Evolutionary conservation across 2,888 invertebrate species (phyloP).

Genomic region (Dyspetes luteomarginatus): DNA sequence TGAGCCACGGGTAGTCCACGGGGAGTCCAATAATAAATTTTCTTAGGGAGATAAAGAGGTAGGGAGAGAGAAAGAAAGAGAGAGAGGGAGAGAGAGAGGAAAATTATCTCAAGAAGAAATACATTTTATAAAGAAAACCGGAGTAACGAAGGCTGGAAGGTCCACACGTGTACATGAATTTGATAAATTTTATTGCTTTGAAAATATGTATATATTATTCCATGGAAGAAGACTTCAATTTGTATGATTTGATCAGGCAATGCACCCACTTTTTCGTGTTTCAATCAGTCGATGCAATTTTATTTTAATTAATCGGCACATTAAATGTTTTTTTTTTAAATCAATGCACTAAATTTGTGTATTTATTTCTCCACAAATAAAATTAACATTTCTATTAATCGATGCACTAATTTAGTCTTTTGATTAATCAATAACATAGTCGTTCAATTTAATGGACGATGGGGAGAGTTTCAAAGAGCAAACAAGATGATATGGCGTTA

Average conservation of each 20-base stretch:
- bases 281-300: not conserved
- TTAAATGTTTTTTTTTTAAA: not conserved
- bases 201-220: too few relatives aligned
- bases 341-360: not conserved
- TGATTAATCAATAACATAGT: not conserved
- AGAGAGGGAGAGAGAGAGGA: not conserved
- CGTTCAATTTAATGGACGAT: too few relatives aligned
- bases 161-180: not conserved
- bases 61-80: not conserved
- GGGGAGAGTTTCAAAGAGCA: too few relatives aligned
- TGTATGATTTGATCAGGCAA: too few relatives aligned
- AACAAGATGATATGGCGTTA: too few relatives aligned
- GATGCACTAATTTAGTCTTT: not conserved
- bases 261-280: not conserved
- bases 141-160: constrained; percentile 34
- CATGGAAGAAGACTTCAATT: too few relatives aligned
- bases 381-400: too few relatives aligned
- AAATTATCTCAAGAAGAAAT: constrained; percentile 20
- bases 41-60: constrained; percentile 1
- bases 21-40: constrained; percentile 53
- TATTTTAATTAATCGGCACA: not conserved
- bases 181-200: not conserved
- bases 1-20: constrained; percentile 35
- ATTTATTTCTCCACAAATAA: not conserved
- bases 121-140: constrained; percentile 26